Percentiles rank a stretch among this genome's conserved stretches.
Conservation (phyloP, 2,888 invertebrate species). For the Mystacides longicornis region DNA sequence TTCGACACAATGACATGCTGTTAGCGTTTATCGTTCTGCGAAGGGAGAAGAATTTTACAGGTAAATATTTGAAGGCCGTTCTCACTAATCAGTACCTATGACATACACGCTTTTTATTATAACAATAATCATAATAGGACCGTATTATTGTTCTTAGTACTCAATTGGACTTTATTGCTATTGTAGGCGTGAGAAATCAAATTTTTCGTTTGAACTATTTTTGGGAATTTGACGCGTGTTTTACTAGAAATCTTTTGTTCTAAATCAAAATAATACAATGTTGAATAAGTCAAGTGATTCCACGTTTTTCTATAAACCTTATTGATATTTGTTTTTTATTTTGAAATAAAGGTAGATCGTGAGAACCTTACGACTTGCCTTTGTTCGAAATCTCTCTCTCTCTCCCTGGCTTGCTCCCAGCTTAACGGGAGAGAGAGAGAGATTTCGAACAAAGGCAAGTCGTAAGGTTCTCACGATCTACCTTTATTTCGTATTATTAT, state of each 20-base stretch:
- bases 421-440: too few relatives aligned
- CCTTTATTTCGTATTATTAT: too few relatives aligned
- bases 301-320: too few relatives aligned
- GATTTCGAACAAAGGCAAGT: too few relatives aligned
- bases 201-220: neutral
- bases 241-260: neutral
- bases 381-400: too few relatives aligned
- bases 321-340: too few relatives aligned
- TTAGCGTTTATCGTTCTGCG: neutral
- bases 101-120: neutral
- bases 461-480: too few relatives aligned
- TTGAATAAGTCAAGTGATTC: too few relatives aligned
- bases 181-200: conserved; percentile 3
- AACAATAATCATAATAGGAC: neutral
- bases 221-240: neutral
- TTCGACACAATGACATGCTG: neutral
- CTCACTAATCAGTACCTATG: neutral
- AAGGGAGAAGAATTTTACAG: conserved; percentile 1
- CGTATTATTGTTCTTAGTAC: conserved; percentile 1
- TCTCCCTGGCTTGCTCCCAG: too few relatives aligned
- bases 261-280: too few relatives aligned
- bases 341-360: too few relatives aligned
- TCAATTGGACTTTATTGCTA: neutral
- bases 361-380: too few relatives aligned
- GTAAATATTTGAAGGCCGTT: neutral